Evolutionary conservation across 2,113 vertebrate genomes (phyloP).

Genomic region (Scomber japonicus): DNA sequence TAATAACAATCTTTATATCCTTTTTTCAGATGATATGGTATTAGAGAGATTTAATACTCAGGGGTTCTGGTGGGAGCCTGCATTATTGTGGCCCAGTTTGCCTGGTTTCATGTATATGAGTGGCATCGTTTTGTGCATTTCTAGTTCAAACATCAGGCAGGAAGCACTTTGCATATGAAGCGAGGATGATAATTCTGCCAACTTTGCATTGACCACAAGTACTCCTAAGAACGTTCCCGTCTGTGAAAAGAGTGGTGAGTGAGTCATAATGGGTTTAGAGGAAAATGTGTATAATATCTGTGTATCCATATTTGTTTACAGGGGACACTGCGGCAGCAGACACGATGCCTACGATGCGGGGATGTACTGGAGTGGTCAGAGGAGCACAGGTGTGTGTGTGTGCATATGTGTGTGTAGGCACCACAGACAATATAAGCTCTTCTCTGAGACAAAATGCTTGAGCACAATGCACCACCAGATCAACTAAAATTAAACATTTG

Average conservation of each 20-base stretch:
- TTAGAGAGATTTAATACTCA: conserved; percentile 1
- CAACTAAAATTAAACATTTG: neutral
- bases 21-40: conserved; percentile 6
- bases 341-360: conserved; percentile 80
- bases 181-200: conserved; percentile 77
- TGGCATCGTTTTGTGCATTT: conserved; percentile 30
- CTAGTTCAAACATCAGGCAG: conserved; percentile 32
- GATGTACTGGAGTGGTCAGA: conserved; percentile 75
- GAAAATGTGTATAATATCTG: conserved; percentile 27
- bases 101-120: conserved; percentile 1
- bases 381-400: conserved; percentile 75
- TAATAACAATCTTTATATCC: neutral
- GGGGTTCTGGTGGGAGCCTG: neutral
- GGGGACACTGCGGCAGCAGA: conserved; percentile 69
- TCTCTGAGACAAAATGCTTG: neutral
- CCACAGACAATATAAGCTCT: neutral
- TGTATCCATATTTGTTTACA: conserved; percentile 60
- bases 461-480: neutral
- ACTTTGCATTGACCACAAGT: conserved; percentile 80
- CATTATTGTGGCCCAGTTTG: neutral
- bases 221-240: conserved; percentile 45
- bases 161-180: conserved; percentile 80
- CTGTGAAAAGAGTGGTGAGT: conserved; percentile 15
- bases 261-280: conserved; percentile 33
- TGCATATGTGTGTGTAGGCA: conserved; percentile 7